Evolutionary conservation across 2,888 invertebrate species (phyloP), one percentile per base, ranked within the genome.

Genomic region (Mesochorus sp.): DNA sequence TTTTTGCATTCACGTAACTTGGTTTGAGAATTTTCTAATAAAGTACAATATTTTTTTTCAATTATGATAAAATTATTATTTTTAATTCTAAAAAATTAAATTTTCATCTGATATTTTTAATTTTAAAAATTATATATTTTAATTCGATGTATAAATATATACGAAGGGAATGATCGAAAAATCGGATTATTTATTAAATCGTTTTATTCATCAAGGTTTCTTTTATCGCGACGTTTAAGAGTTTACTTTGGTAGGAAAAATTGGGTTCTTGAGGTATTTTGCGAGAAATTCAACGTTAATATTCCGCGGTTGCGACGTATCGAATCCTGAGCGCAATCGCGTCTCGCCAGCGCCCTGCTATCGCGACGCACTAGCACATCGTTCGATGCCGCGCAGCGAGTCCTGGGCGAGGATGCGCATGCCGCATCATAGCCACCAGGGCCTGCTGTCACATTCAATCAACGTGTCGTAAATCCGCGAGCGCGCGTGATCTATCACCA

Each of bases 361-460:
- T n/a, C n/a, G n/a, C n/a, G n/a, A n/a, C n/a, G n/a, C n/a, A 61
- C 76, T 80, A 76, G 73, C 64, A 61, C 59, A 73, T 73, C 53
- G 26, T 59, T 37, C 51, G 51, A 61, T 66, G 67, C 70, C n/a
- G 66, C 72, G 62, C 49, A 59, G 55, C 12, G 37, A 67, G 67
- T 37, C 55, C 34, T 51, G 51, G 31, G 49, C 24, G 31, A 53
- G 39, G 74, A 55, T 55, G 34, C 68, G 73, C 42, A 44, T 53
- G 64, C 74, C 59, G 47, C 61, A 55, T 51, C 66, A 68, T 44
- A 49, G 39, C 47, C 42, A 71, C 42, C 71, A 28, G 55, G 53
- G 64, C 80, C 74, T n/a, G n/a, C n/a, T 77, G 82, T 81, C 82
- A 82, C 83, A 85, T 87, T 86, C 86, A 86, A 86, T 86, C 86